These are phyloP conservation scores for Trichacis sp. DNA, from an alignment of 2,888 invertebrate species.

Conservation along the genomic window DNA sequence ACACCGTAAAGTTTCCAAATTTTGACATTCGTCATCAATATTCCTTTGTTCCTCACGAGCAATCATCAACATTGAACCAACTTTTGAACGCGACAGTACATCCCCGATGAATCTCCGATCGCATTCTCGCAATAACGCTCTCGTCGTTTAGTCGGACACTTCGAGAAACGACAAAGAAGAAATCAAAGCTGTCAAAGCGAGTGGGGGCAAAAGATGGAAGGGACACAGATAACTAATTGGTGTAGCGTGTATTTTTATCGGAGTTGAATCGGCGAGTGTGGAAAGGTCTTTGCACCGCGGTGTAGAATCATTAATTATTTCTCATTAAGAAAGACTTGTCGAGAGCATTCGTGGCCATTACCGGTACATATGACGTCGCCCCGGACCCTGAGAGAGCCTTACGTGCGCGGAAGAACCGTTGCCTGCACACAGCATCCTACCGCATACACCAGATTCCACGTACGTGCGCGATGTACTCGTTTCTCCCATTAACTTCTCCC, in stretches of 20 bases:
- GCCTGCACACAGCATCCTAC: conserved; percentile 47
- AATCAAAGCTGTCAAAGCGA: not conserved
- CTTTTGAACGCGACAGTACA: too few relatives aligned
- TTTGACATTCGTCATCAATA: too few relatives aligned
- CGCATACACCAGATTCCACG: conserved; percentile 54
- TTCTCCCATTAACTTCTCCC: conserved; percentile 41
- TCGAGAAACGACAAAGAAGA: too few relatives aligned
- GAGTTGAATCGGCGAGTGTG: conserved; percentile 41
- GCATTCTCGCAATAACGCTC: too few relatives aligned
- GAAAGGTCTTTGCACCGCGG: conserved; percentile 39
- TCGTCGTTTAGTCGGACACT: too few relatives aligned
- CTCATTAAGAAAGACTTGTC: conserved; percentile 46
- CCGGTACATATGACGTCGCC: conserved; percentile 31
- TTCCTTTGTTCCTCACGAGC: too few relatives aligned
- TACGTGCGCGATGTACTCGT: conserved; percentile 32
- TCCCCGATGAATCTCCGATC: too few relatives aligned
- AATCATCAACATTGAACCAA: too few relatives aligned
- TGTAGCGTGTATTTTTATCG: conserved; percentile 24
- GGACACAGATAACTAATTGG: not conserved
- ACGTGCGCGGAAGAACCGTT: conserved; percentile 50
- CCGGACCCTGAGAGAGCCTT: too few relatives aligned
- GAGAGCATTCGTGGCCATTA: conserved; percentile 41
- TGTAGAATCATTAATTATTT: conserved; percentile 41
- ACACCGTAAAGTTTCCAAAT: too few relatives aligned
- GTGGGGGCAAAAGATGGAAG: not conserved